Evolutionary conservation across 2,113 vertebrate species (phyloP), one percentile per base, ranked within the genome.

Genomic region (Xenotilapia flavipinnis): DNA sequence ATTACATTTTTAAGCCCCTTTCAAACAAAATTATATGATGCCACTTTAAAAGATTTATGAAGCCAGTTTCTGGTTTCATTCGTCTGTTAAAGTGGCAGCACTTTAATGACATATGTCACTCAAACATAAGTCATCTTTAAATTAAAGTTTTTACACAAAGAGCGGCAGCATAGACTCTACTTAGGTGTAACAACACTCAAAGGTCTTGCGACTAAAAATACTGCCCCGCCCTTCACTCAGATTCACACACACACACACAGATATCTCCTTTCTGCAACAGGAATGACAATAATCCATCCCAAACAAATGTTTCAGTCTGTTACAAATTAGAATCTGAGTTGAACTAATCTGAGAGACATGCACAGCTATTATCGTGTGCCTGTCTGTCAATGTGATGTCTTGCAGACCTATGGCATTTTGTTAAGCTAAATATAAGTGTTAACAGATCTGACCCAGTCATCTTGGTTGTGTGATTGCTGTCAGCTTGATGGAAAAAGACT

Each of bases 261-360:
- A 70, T 23, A 23, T 42, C 13, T 26, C 65, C 3, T 73, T 73
- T 42, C n/a, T 45, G 65, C 65, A 45, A 42, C 21, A 42, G 3
- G 13, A 26, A 17, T 6, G 21, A 23, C 13, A 73, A 73, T 26
- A 73, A 45, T 45, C 12, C 68, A 10, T 45, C 21, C 0, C 2
- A 2, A 47, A 75, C 23, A 75, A 47, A 17, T 47, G 68, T 75
- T 47, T 47, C 40, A 47, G 40, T 75, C 0, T 75, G 42, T 17
- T 47, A 26, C 21, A 75, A 75, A 75, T 1, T 45, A 26, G 0
- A 73, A 45, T 28, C 23, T 31, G 42, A 77, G 23, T 0, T 49
- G 42, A 47, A 77, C 9, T 47, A 47, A 49, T 77, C 6, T 49
- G 70, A 77, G 70, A 75, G 70, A 49, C 70, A 17, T 45, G 26